Percentiles rank a stretch among this genome's conserved stretches.
Evolutionary conservation across 2,797 vertebrate species (phyloP).

Genomic region (Acanthurus tractus): DNA sequence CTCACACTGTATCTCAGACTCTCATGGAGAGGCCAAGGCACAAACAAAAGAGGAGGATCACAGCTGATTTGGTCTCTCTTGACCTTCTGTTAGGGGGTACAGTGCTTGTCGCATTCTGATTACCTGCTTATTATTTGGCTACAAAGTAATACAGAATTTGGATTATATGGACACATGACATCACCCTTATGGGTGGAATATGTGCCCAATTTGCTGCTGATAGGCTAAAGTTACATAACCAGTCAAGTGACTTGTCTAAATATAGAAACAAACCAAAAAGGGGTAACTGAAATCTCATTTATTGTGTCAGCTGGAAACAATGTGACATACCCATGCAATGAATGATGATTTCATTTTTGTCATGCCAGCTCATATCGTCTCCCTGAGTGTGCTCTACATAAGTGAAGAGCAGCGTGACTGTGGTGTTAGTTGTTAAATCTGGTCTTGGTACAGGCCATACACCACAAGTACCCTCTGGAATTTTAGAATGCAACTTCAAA

Average conservation of each 20-base stretch:
- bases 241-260: conserved; percentile 32
- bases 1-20: not conserved
- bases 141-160: too few species aligned
- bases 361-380: not conserved
- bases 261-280: conserved; percentile 54
- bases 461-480: not conserved
- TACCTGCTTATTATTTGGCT: not conserved
- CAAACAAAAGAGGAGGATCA: not conserved
- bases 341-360: conserved; percentile 16
- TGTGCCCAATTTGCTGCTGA: conserved; percentile 33
- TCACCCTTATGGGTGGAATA: conserved; percentile 29
- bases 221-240: conserved; percentile 51
- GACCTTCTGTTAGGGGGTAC: too few species aligned
- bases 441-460: not conserved
- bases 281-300: conserved; percentile 29
- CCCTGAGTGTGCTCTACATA: not conserved
- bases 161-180: not conserved
- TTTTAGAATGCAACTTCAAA: too few species aligned
- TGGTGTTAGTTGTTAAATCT: not conserved
- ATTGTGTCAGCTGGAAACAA: conserved; percentile 8
- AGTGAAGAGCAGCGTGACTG: not conserved
- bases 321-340: conserved; percentile 11
- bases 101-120: not conserved
- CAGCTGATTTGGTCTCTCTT: not conserved
- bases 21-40: not conserved